Conservation (phyloP, 2,113 vertebrate species). For the Menidia beryllina region DNA sequence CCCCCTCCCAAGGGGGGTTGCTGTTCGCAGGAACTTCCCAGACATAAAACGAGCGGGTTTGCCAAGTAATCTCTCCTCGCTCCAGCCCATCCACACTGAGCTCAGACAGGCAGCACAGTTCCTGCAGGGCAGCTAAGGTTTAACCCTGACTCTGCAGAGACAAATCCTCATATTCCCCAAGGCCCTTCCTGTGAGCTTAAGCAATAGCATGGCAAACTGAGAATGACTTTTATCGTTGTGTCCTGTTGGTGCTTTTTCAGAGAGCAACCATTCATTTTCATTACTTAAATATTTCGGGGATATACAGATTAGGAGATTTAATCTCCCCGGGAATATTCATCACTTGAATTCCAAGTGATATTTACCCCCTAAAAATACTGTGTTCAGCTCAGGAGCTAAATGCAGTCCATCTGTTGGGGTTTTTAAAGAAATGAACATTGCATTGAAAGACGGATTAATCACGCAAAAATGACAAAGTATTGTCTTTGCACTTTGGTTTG, state of each 20-base stretch:
- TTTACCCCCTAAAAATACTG: constrained; percentile 53
- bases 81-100: constrained; percentile 4
- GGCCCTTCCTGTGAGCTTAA: constrained; percentile 47
- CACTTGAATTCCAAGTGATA: constrained; percentile 67
- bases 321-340: constrained; percentile 64
- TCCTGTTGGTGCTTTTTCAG: constrained; percentile 6
- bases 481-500: background rate
- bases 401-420: constrained; percentile 63
- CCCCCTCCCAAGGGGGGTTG: constrained; percentile 12
- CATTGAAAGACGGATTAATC: constrained; percentile 31
- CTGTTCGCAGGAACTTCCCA: constrained; percentile 40
- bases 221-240: constrained; percentile 49
- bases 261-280: constrained; percentile 43
- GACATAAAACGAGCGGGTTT: constrained; percentile 33
- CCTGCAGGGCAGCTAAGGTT: constrained; percentile 37
- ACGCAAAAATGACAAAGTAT: constrained; percentile 10
- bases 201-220: constrained; percentile 45
- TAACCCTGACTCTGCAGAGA: constrained; percentile 37
- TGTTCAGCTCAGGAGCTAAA: constrained; percentile 47
- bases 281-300: constrained; percentile 65
- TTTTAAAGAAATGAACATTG: constrained; percentile 40
- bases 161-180: constrained; percentile 47
- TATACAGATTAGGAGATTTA: constrained; percentile 72
- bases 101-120: constrained; percentile 17
- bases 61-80: constrained; percentile 47